Evolutionary conservation across 2,113 vertebrate genomes (phyloP).

Genomic region (Zosterops hypoxanthus): DNA sequence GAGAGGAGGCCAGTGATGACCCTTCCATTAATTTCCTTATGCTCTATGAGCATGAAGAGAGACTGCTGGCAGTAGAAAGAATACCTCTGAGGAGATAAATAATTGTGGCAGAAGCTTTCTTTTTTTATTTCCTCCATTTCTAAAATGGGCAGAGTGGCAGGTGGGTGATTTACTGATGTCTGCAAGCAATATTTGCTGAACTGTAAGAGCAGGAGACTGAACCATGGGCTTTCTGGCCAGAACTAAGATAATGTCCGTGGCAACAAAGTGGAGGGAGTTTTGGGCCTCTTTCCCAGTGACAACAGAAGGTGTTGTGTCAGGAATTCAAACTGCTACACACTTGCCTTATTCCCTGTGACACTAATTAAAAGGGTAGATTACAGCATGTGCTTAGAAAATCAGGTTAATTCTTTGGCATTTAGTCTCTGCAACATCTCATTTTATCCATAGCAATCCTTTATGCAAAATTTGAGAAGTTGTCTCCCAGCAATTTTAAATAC

Average conservation of each 20-base stretch:
- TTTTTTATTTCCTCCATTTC: background rate
- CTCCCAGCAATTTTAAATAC: background rate
- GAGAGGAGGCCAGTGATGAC: background rate
- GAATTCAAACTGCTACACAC: background rate
- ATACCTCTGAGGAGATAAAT: background rate
- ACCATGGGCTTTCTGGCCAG: background rate
- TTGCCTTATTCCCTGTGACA: background rate
- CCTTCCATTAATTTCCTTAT: background rate
- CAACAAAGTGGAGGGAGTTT: background rate
- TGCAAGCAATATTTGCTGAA: background rate
- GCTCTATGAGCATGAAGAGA: background rate
- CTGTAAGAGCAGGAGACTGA: background rate
- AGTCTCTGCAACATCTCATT: background rate
- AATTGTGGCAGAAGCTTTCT: background rate
- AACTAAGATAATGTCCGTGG: background rate
- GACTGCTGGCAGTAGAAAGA: background rate
- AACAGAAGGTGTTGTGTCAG: background rate
- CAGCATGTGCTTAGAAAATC: background rate
- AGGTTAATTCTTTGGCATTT: background rate
- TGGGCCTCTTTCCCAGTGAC: background rate
- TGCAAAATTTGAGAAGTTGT: background rate
- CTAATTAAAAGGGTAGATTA: background rate
- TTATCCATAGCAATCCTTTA: background rate
- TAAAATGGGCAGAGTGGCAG: background rate
- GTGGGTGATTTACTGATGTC: background rate